Percentiles rank a stretch among this genome's conserved stretches.
These are phyloP conservation scores for Tupaia tana DNA, from an alignment of 2,113 vertebrate genomes.

Conservation along the genomic window DNA sequence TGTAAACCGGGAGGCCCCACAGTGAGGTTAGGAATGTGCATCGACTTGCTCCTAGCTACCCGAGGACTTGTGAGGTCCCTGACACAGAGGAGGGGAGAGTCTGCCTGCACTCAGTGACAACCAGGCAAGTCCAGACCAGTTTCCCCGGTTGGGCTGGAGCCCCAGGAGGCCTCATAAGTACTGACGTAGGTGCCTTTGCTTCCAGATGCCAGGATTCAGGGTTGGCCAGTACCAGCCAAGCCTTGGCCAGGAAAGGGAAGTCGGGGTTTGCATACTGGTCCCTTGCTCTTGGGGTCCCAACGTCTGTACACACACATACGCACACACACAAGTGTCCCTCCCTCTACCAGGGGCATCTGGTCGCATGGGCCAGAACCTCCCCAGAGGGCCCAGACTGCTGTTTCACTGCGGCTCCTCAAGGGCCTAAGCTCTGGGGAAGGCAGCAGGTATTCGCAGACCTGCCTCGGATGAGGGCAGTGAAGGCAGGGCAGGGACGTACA, in stretches of 20 bases:
- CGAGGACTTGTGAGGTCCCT: not conserved
- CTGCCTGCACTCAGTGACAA: not conserved
- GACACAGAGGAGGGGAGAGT: not conserved
- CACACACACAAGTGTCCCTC: not conserved
- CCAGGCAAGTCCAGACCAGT: slow-evolving; percentile 34
- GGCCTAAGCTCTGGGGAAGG: not conserved
- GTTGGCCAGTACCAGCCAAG: not conserved
- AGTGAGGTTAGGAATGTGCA: fast-evolving
- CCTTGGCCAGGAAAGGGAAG: not conserved
- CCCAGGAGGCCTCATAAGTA: not conserved
- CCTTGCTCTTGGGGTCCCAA: not conserved
- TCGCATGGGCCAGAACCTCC: not conserved
- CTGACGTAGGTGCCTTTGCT: not conserved
- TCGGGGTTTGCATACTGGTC: not conserved
- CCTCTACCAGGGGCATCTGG: not conserved
- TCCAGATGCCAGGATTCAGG: not conserved
- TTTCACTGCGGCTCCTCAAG: not conserved
- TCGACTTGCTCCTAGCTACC: not conserved
- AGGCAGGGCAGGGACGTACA: not conserved
- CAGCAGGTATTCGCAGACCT: not conserved
- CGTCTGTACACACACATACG: not conserved
- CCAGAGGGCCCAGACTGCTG: not conserved
- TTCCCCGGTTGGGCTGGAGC: not conserved
- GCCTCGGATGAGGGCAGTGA: not conserved
- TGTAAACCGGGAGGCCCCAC: not conserved